Conservation (phyloP, 2,113 vertebrate genomes). For the Anoura caudifer region DNA sequence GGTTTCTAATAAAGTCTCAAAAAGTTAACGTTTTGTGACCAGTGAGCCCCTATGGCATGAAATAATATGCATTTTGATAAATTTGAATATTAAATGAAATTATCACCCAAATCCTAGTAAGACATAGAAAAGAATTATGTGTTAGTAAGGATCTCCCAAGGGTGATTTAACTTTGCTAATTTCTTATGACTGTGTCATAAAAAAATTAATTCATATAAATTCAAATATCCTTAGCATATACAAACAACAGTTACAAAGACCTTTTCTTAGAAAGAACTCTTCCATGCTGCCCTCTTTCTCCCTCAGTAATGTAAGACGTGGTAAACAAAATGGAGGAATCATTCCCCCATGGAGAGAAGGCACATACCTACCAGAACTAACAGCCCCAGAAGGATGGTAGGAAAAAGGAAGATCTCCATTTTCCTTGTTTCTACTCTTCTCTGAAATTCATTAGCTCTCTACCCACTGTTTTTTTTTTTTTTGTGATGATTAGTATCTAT, state of each 20-base stretch:
- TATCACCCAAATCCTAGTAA: slow-evolving; percentile 6
- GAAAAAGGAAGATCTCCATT: not conserved
- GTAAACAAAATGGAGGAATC: not conserved
- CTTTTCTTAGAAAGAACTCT: not conserved
- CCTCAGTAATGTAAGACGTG: not conserved
- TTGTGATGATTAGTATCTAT: not conserved
- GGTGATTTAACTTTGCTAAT: not conserved
- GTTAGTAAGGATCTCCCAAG: slow-evolving; percentile 9
- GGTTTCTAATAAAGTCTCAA: not conserved
- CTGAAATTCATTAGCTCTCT: not conserved
- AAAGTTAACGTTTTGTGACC: not conserved
- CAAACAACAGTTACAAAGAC: not conserved
- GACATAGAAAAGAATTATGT: not conserved
- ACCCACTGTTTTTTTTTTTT: not conserved
- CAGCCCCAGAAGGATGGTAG: not conserved
- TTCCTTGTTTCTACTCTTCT: not conserved
- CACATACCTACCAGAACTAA: not conserved
- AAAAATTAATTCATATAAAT: not conserved
- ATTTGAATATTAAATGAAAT: slow-evolving; percentile 46
- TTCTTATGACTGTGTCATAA: slow-evolving; percentile 18
- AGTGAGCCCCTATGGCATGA: not conserved
- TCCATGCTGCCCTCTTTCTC: not conserved
- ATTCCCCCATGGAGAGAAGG: not conserved
- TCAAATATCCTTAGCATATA: not conserved
- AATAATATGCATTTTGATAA: slow-evolving; percentile 15